A percentile compares a stretch with the other conserved stretches of the same genome.
Conservation (phyloP, 92 coral and sea anemone species). For the Parazoanthus swiftii region DNA sequence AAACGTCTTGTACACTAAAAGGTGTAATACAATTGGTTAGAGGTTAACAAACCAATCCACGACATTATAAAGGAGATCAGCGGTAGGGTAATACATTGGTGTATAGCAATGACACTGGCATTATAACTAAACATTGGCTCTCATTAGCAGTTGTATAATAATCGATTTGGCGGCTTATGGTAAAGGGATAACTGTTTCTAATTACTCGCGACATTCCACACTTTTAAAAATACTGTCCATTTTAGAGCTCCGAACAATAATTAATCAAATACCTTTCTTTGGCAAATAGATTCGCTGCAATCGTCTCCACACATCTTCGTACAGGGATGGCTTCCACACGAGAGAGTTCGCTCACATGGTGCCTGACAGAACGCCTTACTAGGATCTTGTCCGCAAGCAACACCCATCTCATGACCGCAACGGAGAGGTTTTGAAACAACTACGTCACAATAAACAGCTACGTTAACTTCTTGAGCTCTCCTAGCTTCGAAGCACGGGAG, state of each 20-base stretch:
- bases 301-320: conserved; percentile 10
- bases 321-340: conserved; percentile 56
- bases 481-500: too few species aligned
- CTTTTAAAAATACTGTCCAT: not conserved
- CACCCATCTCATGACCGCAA: conserved; percentile 53
- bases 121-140: too few species aligned
- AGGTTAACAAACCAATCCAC: too few species aligned
- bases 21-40: too few species aligned
- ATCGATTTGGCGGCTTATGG: too few species aligned
- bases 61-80: too few species aligned
- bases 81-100: too few species aligned
- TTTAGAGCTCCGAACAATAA: too few species aligned
- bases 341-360: conserved; percentile 47
- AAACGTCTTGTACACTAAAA: too few species aligned
- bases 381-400: conserved; percentile 49
- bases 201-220: not conserved
- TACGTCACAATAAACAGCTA: conserved; percentile 11
- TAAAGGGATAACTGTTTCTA: too few species aligned
- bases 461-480: not conserved
- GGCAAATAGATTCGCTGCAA: not conserved
- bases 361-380: conserved; percentile 38
- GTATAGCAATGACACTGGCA: too few species aligned
- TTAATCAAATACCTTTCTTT: conserved; percentile 5
- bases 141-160: too few species aligned
- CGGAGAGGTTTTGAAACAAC: not conserved